These are phyloP conservation scores for Microtus ochrogaster DNA, from an alignment of 2,113 vertebrate species.

Conservation along the genomic window DNA sequence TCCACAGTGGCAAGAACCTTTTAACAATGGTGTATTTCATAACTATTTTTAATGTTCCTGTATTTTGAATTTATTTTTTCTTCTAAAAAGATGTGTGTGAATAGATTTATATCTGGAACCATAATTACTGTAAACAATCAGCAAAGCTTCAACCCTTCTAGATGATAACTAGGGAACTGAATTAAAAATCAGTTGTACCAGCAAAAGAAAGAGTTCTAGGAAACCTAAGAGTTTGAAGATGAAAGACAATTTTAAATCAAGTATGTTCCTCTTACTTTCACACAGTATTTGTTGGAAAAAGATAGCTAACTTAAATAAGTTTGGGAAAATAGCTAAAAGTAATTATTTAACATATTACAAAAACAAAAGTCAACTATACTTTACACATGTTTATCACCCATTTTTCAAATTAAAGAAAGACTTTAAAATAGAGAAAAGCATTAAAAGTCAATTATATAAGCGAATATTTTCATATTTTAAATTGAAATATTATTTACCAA, in stretches of 20 bases:
- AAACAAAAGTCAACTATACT: neutral
- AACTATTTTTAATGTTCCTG: neutral
- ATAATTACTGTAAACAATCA: neutral
- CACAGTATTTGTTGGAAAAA: neutral
- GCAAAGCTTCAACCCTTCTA: neutral
- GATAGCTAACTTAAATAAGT: neutral
- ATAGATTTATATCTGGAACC: constrained; percentile 3
- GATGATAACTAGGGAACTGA: neutral
- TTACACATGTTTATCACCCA: neutral
- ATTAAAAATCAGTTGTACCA: constrained; percentile 4
- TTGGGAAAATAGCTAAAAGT: neutral
- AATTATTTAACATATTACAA: neutral
- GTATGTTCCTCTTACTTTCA: neutral
- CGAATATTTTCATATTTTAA: neutral
- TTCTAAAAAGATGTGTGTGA: neutral
- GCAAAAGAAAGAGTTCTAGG: neutral
- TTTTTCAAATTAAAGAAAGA: neutral
- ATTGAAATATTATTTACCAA: neutral
- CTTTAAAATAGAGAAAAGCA: neutral
- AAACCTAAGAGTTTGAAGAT: neutral
- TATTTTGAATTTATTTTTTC: neutral
- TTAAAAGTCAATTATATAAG: neutral
- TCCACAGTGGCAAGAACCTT: neutral
- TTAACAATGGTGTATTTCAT: neutral
- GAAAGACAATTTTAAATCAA: neutral